These are phyloP conservation scores for Mythimna ferrago DNA, from an alignment of 2,888 invertebrate genomes.

Conservation along the genomic window DNA sequence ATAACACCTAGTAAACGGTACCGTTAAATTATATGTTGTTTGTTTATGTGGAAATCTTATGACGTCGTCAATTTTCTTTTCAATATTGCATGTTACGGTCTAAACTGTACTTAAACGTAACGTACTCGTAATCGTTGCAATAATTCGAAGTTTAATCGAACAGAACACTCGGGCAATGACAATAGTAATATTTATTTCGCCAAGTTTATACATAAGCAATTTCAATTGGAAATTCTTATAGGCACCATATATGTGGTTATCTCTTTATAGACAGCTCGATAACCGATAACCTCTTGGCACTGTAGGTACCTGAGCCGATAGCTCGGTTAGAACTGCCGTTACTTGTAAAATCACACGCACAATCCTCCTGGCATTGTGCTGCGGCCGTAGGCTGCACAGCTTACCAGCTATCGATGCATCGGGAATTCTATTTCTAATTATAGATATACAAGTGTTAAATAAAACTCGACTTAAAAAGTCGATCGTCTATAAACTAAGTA, in stretches of 20 bases:
- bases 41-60: neutral
- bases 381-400: constrained; percentile 52
- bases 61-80: neutral
- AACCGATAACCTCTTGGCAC: constrained; percentile 85
- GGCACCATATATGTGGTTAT: constrained; percentile 66
- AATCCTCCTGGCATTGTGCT: constrained; percentile 77
- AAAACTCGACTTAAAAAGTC: constrained; percentile 61
- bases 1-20: constrained; percentile 44
- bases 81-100: neutral
- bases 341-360: constrained; percentile 84
- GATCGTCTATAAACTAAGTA: constrained; percentile 35
- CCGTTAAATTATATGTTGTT: constrained; percentile 3
- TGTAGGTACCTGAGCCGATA: constrained; percentile 79
- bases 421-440: constrained; percentile 66
- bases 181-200: constrained; percentile 44
- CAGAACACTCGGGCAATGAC: constrained; percentile 28
- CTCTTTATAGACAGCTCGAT: constrained; percentile 78
- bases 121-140: neutral
- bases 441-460: constrained; percentile 61
- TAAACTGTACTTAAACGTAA: constrained; percentile 1
- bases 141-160: neutral
- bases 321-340: constrained; percentile 86
- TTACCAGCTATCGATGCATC: constrained; percentile 67
- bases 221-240: constrained; percentile 68
- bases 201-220: constrained; percentile 52